These are phyloP conservation scores for Xiphias gladius DNA, from an alignment of 2,113 vertebrate genomes.

Conservation along the genomic window DNA sequence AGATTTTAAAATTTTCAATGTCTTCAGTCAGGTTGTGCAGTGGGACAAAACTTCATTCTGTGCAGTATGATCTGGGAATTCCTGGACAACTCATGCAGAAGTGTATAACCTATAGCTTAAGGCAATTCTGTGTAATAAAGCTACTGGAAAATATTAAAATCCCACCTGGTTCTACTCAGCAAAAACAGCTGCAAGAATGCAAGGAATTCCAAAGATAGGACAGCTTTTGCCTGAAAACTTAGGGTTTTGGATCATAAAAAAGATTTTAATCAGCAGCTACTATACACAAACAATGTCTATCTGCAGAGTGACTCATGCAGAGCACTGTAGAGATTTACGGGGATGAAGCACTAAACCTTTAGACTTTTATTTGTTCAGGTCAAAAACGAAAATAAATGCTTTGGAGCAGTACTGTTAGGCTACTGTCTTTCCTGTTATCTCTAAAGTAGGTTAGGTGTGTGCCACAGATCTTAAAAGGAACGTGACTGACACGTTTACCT, in stretches of 20 bases:
- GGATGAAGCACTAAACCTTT: not conserved
- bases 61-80: slow-evolving; percentile 36
- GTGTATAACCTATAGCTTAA: slow-evolving; percentile 50
- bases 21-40: not conserved
- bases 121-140: slow-evolving; percentile 61
- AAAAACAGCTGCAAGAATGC: slow-evolving; percentile 74
- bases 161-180: slow-evolving; percentile 74
- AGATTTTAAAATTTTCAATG: slow-evolving; percentile 6
- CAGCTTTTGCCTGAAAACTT: slow-evolving; percentile 32
- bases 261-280: slow-evolving; percentile 27
- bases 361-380: slow-evolving; percentile 18
- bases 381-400: slow-evolving; percentile 30
- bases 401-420: not conserved
- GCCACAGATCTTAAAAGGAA: slow-evolving; percentile 37
- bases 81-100: slow-evolving; percentile 31
- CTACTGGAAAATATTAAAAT: slow-evolving; percentile 62
- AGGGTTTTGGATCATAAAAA: slow-evolving; percentile 19
- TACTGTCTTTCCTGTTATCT: not conserved
- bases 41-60: slow-evolving; percentile 23
- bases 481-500: slow-evolving; percentile 43
- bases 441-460: slow-evolving; percentile 57
- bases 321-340: not conserved
- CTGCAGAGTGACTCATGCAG: not conserved
- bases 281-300: slow-evolving; percentile 25
- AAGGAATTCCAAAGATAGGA: slow-evolving; percentile 69